Conservation (phyloP, 2,797 vertebrate species). For the Cygnus olor region DNA sequence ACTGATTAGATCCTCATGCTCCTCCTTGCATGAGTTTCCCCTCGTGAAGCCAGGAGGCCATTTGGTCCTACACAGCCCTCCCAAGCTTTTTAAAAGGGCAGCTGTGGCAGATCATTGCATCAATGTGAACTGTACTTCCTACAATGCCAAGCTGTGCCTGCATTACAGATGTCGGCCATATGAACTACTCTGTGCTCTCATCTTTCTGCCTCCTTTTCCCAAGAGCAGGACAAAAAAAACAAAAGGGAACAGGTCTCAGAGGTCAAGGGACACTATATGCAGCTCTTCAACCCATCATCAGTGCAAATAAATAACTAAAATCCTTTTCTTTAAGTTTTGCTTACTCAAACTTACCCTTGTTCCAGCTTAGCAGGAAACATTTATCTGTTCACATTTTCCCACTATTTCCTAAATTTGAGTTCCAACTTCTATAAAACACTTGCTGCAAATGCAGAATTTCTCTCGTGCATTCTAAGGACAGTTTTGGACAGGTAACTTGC, state of each 20-base stretch:
- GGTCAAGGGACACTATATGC: conserved; percentile 20
- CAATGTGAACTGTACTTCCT: background rate
- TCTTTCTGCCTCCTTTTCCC: background rate
- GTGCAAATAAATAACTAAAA: background rate
- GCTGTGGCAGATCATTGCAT: background rate
- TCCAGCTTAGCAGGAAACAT: background rate
- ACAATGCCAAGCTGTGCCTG: background rate
- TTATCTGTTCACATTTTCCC: background rate
- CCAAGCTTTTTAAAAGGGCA: background rate
- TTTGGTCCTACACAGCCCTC: background rate
- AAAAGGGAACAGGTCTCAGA: background rate
- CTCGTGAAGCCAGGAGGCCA: background rate
- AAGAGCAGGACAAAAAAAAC: background rate
- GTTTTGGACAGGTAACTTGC: background rate
- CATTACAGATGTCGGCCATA: background rate
- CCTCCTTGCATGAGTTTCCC: background rate
- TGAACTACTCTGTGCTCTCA: background rate
- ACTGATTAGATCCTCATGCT: background rate
- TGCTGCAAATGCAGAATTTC: accelerated
- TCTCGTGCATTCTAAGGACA: background rate
- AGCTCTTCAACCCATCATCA: conserved; percentile 23
- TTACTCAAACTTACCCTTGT: background rate
- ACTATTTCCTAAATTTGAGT: background rate
- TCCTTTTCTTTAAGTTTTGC: background rate
- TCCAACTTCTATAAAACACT: background rate